A percentile compares a stretch with the other conserved stretches of the same genome.
Conservation (phyloP, 2,113 vertebrate species). For the Sylvicapra grimmia region DNA sequence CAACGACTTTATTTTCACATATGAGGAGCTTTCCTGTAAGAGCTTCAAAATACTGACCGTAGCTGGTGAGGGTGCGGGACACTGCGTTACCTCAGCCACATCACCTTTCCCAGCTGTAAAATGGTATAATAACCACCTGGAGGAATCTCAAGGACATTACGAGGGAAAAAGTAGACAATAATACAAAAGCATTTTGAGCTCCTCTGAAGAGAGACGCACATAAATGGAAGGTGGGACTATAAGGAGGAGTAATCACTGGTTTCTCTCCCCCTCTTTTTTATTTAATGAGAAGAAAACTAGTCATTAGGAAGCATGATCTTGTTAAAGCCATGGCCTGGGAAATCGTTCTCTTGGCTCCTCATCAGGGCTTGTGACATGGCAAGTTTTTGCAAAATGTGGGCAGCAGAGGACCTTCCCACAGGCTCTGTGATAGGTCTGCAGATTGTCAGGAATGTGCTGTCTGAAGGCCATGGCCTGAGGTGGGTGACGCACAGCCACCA, state of each 20-base stretch:
- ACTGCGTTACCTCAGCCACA: not conserved
- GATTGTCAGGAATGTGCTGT: not conserved
- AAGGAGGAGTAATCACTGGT: slow-evolving; percentile 9
- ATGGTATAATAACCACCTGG: slow-evolving; percentile 36
- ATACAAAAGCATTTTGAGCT: not conserved
- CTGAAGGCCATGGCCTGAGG: not conserved
- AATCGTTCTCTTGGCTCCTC: slow-evolving; percentile 45
- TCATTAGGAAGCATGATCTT: slow-evolving; percentile 61
- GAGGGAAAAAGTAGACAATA: slow-evolving; percentile 14
- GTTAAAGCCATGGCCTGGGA: slow-evolving; percentile 65
- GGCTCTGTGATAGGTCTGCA: not conserved
- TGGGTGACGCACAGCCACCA: not conserved
- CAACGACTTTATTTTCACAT: not conserved
- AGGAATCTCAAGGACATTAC: not conserved
- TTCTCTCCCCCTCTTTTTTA: slow-evolving; percentile 42
- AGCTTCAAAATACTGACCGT: not conserved
- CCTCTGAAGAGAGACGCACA: slow-evolving; percentile 58
- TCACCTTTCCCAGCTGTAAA: slow-evolving; percentile 67
- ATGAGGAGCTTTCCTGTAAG: not conserved
- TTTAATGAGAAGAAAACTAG: slow-evolving; percentile 68
- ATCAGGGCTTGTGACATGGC: slow-evolving; percentile 36
- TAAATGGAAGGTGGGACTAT: slow-evolving; percentile 50
- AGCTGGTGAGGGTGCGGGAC: not conserved
- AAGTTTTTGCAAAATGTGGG: slow-evolving; percentile 7
- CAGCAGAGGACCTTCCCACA: slow-evolving; percentile 11